Conservation (phyloP, 2,888 invertebrate species). For the Nemotelus pantherinus region DNA sequence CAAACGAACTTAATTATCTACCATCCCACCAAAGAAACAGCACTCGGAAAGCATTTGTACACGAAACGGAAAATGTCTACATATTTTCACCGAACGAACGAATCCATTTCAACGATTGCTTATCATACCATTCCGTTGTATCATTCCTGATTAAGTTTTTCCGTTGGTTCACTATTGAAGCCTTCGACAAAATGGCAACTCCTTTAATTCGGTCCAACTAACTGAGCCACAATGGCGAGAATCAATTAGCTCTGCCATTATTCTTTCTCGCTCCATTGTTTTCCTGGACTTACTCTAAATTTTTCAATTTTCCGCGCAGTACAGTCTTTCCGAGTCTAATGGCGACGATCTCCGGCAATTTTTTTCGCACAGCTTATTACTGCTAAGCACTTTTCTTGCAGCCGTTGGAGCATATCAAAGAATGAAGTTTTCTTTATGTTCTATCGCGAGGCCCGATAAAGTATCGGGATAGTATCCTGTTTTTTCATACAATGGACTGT, state of each 20-base stretch:
- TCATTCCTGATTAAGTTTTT: constrained; percentile 19
- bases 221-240: background rate
- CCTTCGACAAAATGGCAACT: too few relatives aligned
- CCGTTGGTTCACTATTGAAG: background rate
- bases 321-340: too few relatives aligned
- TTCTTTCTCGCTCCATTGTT: constrained; percentile 6
- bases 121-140: constrained; percentile 23
- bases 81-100: constrained; percentile 4
- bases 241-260: constrained; percentile 10
- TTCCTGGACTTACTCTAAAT: background rate
- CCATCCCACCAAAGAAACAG: background rate
- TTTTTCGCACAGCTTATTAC: too few relatives aligned
- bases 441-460: too few relatives aligned
- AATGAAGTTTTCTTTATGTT: too few relatives aligned
- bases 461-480: too few relatives aligned
- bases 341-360: too few relatives aligned
- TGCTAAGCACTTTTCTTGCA: too few relatives aligned
- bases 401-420: too few relatives aligned
- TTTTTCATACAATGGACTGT: too few relatives aligned
- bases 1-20: constrained; percentile 20
- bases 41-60: background rate
- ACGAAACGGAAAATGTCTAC: constrained; percentile 13
- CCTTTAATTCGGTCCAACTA: too few relatives aligned
- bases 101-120: constrained; percentile 23
- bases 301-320: constrained; percentile 13